Evolutionary conservation across 2,888 invertebrate species (phyloP).

Genomic region (Bellardia pandia): DNA sequence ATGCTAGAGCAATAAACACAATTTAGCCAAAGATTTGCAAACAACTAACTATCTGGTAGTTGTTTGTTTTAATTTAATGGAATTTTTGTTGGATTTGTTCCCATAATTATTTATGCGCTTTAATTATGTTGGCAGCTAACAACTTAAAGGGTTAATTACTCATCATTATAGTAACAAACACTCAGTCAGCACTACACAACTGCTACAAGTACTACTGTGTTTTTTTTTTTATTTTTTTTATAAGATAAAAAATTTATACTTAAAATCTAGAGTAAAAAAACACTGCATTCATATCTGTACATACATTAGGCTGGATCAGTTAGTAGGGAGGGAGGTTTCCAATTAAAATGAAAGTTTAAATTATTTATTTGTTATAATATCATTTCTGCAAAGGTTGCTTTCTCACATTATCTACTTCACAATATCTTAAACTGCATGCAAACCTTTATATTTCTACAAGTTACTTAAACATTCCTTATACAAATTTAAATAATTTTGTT

Average conservation of each 20-base stretch:
- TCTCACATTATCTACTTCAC: no score
- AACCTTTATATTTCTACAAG: no score
- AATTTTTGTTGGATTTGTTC: slow-evolving; percentile 51
- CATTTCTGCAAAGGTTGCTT: no score
- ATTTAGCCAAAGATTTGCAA: slow-evolving; percentile 20
- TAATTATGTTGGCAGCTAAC: slow-evolving; percentile 52
- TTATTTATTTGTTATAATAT: no score
- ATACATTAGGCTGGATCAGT: no score
- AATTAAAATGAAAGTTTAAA: no score
- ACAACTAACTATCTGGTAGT: slow-evolving; percentile 14
- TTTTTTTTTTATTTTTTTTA: neutral
- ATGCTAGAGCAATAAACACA: neutral
- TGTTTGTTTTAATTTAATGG: slow-evolving; percentile 9
- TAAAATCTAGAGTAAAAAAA: neutral
- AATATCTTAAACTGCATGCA: no score
- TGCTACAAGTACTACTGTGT: slow-evolving; percentile 5
- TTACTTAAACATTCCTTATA: no score
- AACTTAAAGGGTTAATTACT: slow-evolving; percentile 65
- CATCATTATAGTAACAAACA: slow-evolving; percentile 39
- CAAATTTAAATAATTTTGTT: no score
- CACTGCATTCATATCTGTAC: slow-evolving; percentile 17
- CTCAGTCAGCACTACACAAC: neutral
- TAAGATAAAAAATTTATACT: neutral
- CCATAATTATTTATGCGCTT: slow-evolving; percentile 60
- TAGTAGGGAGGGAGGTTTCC: no score